Evolutionary conservation across 2,797 vertebrate genomes (phyloP).

Genomic region (Bradypodion ventrale): DNA sequence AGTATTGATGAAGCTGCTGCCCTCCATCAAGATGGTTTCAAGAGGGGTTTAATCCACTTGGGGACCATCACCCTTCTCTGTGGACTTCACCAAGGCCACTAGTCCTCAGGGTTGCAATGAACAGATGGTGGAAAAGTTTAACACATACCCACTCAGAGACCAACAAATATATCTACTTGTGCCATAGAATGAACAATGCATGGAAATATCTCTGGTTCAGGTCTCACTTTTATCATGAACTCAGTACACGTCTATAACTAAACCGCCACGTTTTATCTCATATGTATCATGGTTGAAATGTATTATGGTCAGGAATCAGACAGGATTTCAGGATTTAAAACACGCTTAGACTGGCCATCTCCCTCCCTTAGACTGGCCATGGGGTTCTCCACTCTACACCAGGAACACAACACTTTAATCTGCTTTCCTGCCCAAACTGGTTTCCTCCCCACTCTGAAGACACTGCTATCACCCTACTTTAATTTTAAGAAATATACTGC

Average conservation of each 20-base stretch:
- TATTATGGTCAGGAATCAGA: not conserved
- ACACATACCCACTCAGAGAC: no score
- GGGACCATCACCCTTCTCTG: no score
- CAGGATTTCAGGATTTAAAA: not conserved
- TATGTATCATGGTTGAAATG: not conserved
- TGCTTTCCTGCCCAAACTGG: not conserved
- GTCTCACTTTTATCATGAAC: not conserved
- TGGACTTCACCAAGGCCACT: no score
- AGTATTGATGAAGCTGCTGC: no score
- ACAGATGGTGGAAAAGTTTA: no score
- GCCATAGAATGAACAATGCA: not conserved
- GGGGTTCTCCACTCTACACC: not conserved
- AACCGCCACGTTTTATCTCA: not conserved
- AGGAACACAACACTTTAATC: not conserved
- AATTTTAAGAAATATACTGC: not conserved
- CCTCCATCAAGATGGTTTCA: no score
- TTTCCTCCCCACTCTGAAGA: not conserved
- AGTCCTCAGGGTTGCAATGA: not conserved
- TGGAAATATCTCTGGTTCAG: not conserved
- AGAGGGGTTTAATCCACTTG: no score
- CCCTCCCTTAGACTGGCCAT: not conserved
- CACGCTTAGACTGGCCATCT: not conserved
- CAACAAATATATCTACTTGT: not conserved
- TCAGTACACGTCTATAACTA: not conserved
- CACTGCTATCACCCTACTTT: not conserved